Evolutionary conservation across 2,113 vertebrate species (phyloP).

Genomic region (Erythrocercus mccallii): DNA sequence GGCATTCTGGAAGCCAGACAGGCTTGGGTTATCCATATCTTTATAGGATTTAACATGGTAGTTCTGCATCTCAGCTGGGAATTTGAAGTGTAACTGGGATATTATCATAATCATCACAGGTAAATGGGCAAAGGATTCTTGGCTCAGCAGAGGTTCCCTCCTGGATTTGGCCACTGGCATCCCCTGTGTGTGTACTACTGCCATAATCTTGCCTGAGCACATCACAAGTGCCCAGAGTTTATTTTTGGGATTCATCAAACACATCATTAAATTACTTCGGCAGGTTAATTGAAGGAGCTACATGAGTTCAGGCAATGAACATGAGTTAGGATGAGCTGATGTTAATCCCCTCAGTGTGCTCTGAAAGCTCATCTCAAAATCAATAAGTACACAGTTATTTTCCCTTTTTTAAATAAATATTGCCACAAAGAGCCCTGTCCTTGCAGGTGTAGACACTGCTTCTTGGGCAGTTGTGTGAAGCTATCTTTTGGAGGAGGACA

Average conservation of each 20-base stretch:
- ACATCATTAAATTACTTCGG: neutral
- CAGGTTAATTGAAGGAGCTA: slow-evolving; percentile 41
- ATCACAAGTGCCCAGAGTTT: neutral
- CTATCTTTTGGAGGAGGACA: neutral
- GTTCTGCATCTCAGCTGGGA: neutral
- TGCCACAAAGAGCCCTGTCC: neutral
- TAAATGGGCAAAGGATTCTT: neutral
- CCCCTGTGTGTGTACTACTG: neutral
- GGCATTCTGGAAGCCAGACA: neutral
- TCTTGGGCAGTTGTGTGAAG: neutral
- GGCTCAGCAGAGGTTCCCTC: neutral
- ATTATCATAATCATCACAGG: neutral
- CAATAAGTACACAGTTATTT: neutral
- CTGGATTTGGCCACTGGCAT: neutral
- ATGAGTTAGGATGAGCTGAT: neutral
- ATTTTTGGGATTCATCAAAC: neutral
- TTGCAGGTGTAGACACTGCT: neutral
- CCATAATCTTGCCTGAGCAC: neutral
- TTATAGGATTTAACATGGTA: neutral
- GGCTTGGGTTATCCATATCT: neutral
- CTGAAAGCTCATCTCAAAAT: neutral
- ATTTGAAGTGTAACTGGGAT: neutral
- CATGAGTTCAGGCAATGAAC: neutral
- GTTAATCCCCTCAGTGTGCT: neutral
- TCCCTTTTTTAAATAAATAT: neutral